Evolutionary conservation across 2,113 vertebrate genomes (phyloP), one percentile per base, ranked within the genome.

Genomic region (Carlito syrichta): DNA sequence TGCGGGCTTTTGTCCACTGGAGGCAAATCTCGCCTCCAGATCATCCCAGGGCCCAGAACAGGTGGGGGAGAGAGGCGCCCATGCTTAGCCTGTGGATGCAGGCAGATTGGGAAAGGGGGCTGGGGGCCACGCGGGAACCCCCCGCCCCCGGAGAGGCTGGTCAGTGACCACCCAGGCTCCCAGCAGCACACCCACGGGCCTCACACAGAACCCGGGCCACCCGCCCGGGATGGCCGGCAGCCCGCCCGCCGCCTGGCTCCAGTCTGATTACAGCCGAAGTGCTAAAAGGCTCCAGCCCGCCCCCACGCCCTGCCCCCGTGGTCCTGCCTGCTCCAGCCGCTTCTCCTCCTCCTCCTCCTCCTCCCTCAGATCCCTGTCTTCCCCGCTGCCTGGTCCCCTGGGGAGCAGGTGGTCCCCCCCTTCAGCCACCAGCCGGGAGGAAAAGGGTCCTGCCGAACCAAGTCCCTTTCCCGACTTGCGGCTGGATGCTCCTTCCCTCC

Each of bases 131-230:
- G 40, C 38, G 50, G 81, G 78, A 82, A 85, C n/a, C 52, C 40
- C 38, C 95, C 94, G 60, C 91, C 58, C 38, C 58, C 89, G 86
- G 58, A 96, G 45, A 95, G 84, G 79, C 83, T 97, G 86, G 89
- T 95, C 95, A 96, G 95, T 96, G 98, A 89, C 97, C 97, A 97
- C 97, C 98, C 97, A 98, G 86, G 91, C 93, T 97, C 95, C 93
- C 83, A 86, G 93, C 62, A 91, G 95, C 82, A 97, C 86, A 45
- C 91, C 90, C 96, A 86, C 91, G 93, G 95, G 87, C 92, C 96
- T 94, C 96, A 97, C 97, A 96, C 96, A 94, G 89, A 97, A 92
- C 97, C 95, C 54, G 93, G 97, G 97, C 96, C 93, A 90, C 87
- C 89, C 45, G 95, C 97, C 96, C 97, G 56, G 95, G 81, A 91